phyloP scores from a whole-genome alignment of 2,888 invertebrate genomes.

The Lithophane semibrunnea region DNA sequence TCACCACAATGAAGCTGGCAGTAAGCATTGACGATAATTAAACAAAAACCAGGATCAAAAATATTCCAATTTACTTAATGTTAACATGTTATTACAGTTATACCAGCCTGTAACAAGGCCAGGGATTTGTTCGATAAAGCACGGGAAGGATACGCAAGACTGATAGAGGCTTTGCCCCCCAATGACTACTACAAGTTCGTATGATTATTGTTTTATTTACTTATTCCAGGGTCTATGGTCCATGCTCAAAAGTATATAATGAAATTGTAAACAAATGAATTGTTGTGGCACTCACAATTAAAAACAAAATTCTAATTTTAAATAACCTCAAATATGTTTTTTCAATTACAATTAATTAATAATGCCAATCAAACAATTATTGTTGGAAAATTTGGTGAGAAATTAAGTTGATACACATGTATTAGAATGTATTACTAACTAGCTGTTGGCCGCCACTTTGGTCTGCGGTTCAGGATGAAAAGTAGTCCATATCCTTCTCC shows the following conservation, averaged over 20 bases:
- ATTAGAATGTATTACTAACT: background rate
- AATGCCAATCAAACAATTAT: background rate
- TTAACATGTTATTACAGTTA: conserved; percentile 82
- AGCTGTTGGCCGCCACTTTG: too few relatives aligned
- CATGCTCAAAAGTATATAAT: background rate
- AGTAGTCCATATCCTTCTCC: too few relatives aligned
- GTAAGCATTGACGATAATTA: conserved; percentile 85
- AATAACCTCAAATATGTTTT: background rate
- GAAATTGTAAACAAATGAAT: background rate
- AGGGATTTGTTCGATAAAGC: conserved; percentile 92
- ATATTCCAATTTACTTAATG: background rate
- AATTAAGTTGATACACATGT: background rate
- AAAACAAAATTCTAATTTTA: background rate
- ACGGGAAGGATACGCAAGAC: conserved; percentile 91
- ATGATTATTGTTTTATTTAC: background rate
- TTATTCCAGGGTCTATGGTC: background rate
- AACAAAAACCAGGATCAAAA: background rate
- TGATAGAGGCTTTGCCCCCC: conserved; percentile 92
- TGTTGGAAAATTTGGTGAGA: background rate
- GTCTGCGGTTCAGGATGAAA: too few relatives aligned
- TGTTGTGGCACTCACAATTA: background rate
- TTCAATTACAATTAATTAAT: background rate
- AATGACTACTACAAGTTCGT: conserved; percentile 95
- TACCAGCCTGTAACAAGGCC: conserved; percentile 91
- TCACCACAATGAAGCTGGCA: conserved; percentile 93